Evolutionary conservation across 2,797 vertebrate species (phyloP).

Genomic region (Halcyon leucocephala): DNA sequence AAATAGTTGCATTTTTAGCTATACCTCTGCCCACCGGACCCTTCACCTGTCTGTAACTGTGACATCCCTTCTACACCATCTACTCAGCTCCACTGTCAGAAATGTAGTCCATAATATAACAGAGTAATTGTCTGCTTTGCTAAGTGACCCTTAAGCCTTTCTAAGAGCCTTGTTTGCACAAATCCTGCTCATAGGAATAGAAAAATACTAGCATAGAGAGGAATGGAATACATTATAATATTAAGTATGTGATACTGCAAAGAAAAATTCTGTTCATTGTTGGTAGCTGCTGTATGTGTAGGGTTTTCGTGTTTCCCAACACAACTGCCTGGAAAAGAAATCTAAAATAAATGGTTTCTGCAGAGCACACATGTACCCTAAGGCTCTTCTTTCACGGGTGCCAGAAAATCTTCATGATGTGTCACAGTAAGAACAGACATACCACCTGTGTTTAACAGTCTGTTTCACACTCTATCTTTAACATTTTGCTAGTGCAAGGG

Average conservation of each 20-base stretch:
- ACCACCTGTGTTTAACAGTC: neutral
- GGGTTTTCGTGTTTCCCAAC: neutral
- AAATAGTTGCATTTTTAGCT: neutral
- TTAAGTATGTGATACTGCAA: neutral
- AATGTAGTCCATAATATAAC: neutral
- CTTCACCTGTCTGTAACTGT: neutral
- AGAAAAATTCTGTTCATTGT: neutral
- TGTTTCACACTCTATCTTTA: neutral
- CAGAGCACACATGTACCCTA: neutral
- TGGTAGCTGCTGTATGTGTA: neutral
- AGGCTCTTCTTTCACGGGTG: neutral
- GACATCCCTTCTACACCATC: neutral
- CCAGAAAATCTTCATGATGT: neutral
- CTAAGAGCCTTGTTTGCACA: neutral
- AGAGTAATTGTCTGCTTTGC: neutral
- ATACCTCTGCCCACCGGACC: neutral
- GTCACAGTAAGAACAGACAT: neutral
- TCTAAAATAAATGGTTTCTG: neutral
- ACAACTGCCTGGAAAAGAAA: neutral
- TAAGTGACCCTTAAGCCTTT: neutral
- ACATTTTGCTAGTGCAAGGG: neutral
- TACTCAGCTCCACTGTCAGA: neutral
- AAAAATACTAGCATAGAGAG: neutral
- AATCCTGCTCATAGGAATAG: neutral
- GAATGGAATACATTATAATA: neutral